These are phyloP conservation scores for Dicranocentrus wangi DNA, from an alignment of 2,888 invertebrate species.

Conservation along the genomic window DNA sequence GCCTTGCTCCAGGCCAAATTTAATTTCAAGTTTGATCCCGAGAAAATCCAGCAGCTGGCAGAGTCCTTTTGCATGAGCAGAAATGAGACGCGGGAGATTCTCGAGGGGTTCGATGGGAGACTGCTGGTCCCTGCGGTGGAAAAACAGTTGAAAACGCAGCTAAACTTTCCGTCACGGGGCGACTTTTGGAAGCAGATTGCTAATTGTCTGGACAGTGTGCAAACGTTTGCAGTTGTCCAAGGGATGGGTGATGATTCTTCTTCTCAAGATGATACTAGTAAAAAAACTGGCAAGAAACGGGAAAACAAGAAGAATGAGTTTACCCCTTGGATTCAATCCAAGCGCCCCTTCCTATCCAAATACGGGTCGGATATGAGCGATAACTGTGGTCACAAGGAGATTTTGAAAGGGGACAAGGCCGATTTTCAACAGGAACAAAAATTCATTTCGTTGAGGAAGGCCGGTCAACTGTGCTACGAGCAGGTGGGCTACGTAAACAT, in stretches of 20 bases:
- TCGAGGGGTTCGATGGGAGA: not conserved
- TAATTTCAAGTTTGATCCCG: not conserved
- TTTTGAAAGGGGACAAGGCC: not conserved
- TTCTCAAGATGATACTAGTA: too few relatives aligned
- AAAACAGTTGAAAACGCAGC: not conserved
- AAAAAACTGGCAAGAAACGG: too few relatives aligned
- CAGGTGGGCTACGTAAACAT: not conserved
- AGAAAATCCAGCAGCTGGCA: not conserved
- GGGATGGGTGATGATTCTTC: not conserved
- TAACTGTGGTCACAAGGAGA: not conserved
- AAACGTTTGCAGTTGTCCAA: conserved; percentile 9
- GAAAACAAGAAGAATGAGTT: conserved; percentile 3
- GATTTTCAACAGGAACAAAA: not conserved
- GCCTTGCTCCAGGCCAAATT: not conserved
- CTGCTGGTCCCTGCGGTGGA: not conserved
- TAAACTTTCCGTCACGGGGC: not conserved
- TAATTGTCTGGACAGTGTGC: not conserved
- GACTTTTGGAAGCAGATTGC: conserved; percentile 27
- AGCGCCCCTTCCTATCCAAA: not conserved
- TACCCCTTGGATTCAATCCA: not conserved
- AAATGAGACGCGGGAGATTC: not conserved
- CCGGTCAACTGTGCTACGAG: not conserved
- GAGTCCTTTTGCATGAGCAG: not conserved
- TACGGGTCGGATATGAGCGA: not conserved
- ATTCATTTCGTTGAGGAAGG: not conserved